Conservation (phyloP, 2,797 vertebrate species). For the Chelmon rostratus region DNA sequence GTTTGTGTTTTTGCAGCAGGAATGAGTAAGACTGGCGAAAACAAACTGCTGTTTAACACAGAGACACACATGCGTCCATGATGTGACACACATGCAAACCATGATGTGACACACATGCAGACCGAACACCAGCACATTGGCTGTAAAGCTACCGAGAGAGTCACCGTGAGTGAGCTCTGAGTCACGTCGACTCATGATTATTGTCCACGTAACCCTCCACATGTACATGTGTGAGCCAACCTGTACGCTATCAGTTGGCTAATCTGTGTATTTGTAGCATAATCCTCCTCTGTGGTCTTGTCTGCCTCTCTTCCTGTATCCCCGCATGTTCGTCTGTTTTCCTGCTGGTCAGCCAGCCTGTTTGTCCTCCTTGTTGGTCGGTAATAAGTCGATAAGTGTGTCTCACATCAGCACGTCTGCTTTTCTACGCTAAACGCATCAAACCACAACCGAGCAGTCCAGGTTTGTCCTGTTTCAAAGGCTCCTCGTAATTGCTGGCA, state of each 20-base stretch:
- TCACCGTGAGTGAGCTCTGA: conserved; percentile 43
- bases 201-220: background rate
- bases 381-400: background rate
- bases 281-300: conserved; percentile 29
- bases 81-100: conserved; percentile 34
- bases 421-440: conserved; percentile 8
- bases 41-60: conserved; percentile 27
- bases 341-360: conserved; percentile 5
- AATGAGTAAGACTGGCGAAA: conserved; percentile 32
- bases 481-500: background rate
- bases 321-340: conserved; percentile 23
- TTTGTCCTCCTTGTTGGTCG: background rate
- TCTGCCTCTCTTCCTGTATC: conserved; percentile 55
- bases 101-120: conserved; percentile 24
- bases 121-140: conserved; percentile 4
- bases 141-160: background rate
- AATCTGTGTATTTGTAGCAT: conserved; percentile 19
- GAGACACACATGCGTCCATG: conserved; percentile 17
- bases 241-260: conserved; percentile 28
- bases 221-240: background rate
- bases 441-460: background rate
- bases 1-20: conserved; percentile 26
- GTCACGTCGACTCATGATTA: conserved; percentile 55
- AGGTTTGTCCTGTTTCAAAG: background rate
- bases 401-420: background rate